phyloP scores from a whole-genome alignment of 2,797 vertebrate species.

The Sorex maritimensis region DNA sequence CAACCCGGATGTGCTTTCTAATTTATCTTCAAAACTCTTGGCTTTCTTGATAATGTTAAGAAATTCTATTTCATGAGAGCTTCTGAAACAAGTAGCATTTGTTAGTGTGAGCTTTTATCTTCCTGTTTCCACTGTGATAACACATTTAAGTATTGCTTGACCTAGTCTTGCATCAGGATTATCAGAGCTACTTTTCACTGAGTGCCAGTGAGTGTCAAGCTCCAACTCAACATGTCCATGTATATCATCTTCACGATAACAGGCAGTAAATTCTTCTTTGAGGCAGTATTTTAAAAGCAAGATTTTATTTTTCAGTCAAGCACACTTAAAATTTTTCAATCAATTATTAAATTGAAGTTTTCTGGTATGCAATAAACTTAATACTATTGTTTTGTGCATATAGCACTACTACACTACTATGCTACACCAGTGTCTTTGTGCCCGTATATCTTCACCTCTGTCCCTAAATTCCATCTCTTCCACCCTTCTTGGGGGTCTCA shows the following conservation, averaged over 20 bases:
- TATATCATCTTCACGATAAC: neutral
- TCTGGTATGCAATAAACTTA: too few relatives aligned
- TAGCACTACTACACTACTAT: too few relatives aligned
- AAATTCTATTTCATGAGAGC: neutral
- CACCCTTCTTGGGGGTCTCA: too few relatives aligned
- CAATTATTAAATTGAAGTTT: too few relatives aligned
- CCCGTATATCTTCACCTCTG: too few relatives aligned
- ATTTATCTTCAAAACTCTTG: conserved; percentile 31
- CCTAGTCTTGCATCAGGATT: neutral
- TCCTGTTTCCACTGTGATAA: neutral
- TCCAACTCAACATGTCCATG: neutral
- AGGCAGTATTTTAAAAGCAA: neutral
- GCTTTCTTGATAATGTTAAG: neutral
- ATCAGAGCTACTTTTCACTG: neutral
- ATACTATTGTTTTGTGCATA: too few relatives aligned
- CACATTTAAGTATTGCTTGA: neutral
- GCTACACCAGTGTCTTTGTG: too few relatives aligned
- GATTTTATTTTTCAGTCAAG: too few relatives aligned
- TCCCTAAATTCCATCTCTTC: too few relatives aligned
- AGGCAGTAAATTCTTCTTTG: neutral
- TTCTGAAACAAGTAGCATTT: neutral
- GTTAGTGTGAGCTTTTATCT: neutral
- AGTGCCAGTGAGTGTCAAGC: neutral
- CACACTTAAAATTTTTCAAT: too few relatives aligned
- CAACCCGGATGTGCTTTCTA: conserved; percentile 9